Conservation (phyloP, 2,113 vertebrate genomes). For the Scolopax mira region DNA sequence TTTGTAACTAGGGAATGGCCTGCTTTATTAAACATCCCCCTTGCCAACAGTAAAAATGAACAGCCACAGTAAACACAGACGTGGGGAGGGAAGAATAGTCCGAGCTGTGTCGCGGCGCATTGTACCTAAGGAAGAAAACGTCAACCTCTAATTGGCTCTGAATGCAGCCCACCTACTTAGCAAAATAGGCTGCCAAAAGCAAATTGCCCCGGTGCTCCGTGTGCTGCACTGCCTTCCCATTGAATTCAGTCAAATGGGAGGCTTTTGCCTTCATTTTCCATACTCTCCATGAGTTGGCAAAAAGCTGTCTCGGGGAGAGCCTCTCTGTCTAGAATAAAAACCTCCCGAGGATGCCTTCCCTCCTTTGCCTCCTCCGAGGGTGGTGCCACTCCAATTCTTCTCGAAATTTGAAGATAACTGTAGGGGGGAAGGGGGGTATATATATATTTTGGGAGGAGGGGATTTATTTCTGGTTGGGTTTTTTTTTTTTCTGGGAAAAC, state of each 20-base stretch:
- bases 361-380: background rate
- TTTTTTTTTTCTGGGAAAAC: background rate
- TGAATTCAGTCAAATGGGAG: conserved; percentile 25
- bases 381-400: background rate
- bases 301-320: conserved; percentile 10
- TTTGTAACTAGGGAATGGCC: conserved; percentile 52
- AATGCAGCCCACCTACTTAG: conserved; percentile 58
- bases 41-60: conserved; percentile 49
- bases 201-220: conserved; percentile 27
- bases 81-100: conserved; percentile 6
- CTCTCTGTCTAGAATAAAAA: conserved; percentile 27
- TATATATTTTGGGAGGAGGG: conserved; percentile 10
- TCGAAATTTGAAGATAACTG: background rate
- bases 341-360: background rate
- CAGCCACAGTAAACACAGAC: conserved; percentile 57
- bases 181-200: conserved; percentile 49
- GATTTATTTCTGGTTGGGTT: background rate
- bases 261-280: conserved; percentile 43
- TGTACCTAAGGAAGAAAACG: conserved; percentile 33
- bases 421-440: background rate
- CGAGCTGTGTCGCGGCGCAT: background rate
- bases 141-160: conserved; percentile 46
- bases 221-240: conserved; percentile 15
- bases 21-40: conserved; percentile 59
- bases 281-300: conserved; percentile 46